Evolutionary conservation across 2,888 invertebrate genomes (phyloP).

Genomic region (Lordiphosa fenestrarum): DNA sequence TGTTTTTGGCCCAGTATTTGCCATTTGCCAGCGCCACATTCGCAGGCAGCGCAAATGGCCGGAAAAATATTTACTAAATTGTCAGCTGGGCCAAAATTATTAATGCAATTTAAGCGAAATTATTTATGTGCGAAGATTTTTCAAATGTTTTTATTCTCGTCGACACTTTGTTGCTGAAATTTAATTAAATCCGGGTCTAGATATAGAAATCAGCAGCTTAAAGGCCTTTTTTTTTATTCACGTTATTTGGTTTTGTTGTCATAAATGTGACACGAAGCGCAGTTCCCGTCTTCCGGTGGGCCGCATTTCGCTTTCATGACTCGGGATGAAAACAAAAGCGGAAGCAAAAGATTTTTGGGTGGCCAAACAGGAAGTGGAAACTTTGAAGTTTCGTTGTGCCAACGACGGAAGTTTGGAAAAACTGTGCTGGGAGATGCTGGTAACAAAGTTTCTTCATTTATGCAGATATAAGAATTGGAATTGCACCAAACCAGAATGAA

Average conservation of each 20-base stretch:
- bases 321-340: conserved; percentile 32
- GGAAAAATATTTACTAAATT: conserved; percentile 59
- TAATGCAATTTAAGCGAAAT: conserved; percentile 63
- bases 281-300: conserved; percentile 66
- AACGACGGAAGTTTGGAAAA: conserved; percentile 12
- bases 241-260: conserved; percentile 50
- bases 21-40: too few species aligned
- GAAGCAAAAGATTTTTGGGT: conserved; percentile 62
- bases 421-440: not conserved
- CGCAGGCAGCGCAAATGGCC: conserved; percentile 4
- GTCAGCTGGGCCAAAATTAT: conserved; percentile 47
- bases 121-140: conserved; percentile 70
- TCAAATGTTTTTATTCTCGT: conserved; percentile 56
- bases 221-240: conserved; percentile 14
- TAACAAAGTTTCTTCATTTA: too few species aligned
- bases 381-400: conserved; percentile 57
- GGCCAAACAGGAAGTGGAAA: conserved; percentile 58
- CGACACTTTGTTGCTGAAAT: conserved; percentile 35
- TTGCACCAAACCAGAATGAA: too few species aligned
- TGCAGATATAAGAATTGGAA: too few species aligned
- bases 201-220: too few species aligned
- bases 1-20: conserved; percentile 5
- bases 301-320: conserved; percentile 49
- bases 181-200: conserved; percentile 61
- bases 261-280: conserved; percentile 58